A percentile compares a stretch with the other conserved stretches of the same genome.
These are phyloP conservation scores for Poecilus cupreus DNA, from an alignment of 2,888 invertebrate genomes.

Conservation along the genomic window DNA sequence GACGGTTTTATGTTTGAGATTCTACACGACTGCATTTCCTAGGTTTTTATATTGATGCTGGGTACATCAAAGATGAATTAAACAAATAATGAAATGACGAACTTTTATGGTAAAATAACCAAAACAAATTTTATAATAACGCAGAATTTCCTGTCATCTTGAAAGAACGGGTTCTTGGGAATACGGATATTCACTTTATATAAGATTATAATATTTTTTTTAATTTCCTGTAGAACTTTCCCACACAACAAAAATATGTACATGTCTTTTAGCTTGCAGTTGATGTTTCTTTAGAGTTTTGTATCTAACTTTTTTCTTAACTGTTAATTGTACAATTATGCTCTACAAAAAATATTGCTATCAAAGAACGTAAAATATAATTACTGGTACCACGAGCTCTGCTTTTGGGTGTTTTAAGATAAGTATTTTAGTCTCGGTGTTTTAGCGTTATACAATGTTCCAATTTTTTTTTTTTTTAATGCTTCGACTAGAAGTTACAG, in stretches of 20 bases:
- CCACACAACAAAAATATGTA: not conserved
- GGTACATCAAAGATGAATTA: constrained; percentile 7
- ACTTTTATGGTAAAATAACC: not conserved
- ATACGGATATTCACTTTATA: not conserved
- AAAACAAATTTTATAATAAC: constrained; percentile 1
- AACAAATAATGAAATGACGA: not conserved
- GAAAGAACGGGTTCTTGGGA: not conserved
- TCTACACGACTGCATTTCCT: not conserved
- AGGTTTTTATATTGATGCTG: not conserved
- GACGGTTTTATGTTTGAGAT: not conserved
- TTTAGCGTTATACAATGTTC: no score
- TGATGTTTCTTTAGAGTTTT: not conserved
- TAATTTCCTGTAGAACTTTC: constrained; percentile 15
- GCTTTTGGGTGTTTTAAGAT: no score
- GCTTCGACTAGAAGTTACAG: no score
- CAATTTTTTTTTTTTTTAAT: no score
- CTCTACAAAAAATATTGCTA: no score
- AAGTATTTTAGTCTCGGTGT: no score
- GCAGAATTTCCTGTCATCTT: not conserved
- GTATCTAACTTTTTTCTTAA: no score
- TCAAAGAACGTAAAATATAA: no score
- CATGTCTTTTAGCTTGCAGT: not conserved
- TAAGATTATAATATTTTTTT: not conserved
- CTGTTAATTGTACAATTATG: no score
- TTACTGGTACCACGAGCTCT: no score